Conservation (phyloP, 2,113 vertebrate genomes). For the Anthoscopus minutus region DNA sequence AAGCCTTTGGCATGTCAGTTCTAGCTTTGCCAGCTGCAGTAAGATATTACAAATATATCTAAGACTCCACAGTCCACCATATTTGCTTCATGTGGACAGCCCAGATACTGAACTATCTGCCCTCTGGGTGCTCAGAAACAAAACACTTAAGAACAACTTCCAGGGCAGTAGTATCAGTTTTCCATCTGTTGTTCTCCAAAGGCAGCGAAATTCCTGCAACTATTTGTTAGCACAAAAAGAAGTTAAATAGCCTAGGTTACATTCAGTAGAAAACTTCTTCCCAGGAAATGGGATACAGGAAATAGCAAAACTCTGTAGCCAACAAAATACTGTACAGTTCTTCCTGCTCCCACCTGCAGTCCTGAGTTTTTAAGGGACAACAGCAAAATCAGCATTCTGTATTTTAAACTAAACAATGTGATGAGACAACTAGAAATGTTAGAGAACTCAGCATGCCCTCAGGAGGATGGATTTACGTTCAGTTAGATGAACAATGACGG, state of each 20-base stretch:
- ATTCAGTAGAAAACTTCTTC: neutral
- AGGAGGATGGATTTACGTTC: neutral
- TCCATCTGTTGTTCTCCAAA: neutral
- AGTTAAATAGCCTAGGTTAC: neutral
- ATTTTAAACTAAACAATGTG: neutral
- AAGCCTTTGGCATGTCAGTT: neutral
- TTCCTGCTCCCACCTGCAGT: neutral
- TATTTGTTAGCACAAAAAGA: neutral
- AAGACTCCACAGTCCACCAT: neutral
- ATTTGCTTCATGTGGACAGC: neutral
- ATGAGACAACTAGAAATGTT: neutral
- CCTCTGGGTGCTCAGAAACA: neutral
- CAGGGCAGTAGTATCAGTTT: neutral
- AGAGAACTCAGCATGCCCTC: neutral
- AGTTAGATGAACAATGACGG: neutral
- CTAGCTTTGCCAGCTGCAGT: neutral
- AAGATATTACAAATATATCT: neutral
- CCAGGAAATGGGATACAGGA: neutral
- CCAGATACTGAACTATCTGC: neutral
- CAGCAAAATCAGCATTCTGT: neutral
- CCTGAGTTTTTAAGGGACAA: neutral
- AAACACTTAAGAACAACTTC: neutral
- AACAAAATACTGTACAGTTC: constrained; percentile 25
- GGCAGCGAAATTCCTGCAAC: neutral
- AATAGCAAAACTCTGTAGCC: constrained; percentile 16